Base-by-base conservation (phyloP, 64 coral and sea anemone genomes). In the Cladopsammia gracilis region DNA sequence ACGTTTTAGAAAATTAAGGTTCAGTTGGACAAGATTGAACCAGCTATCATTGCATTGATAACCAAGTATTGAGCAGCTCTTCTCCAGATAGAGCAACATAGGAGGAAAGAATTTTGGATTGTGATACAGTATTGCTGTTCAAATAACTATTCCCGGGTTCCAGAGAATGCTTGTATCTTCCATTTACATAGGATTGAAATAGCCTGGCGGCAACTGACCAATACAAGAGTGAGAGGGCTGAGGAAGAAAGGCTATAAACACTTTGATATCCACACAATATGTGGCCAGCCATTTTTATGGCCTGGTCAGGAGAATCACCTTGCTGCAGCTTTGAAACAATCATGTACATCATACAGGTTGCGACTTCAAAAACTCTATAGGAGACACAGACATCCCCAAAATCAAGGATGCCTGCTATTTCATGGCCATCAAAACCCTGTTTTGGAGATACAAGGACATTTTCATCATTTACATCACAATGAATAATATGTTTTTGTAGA, bases 281-380 rank as follows among this genome's bases (percentile, higher is more conserved):
- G 69, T 87, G 62, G 13, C 91, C 83, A 22, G 64, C 62, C 62
- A 20, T 70, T 25, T 23, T 18, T 44, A 93, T 88, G 45, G 91
- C 73, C 56, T 87, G 47, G 11, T 50, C 5, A 10, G 66, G 80
- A 18, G 83, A 20, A 59, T 93, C 7, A 10, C 67, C 48, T 87
- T 76, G 86, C 26, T 71, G 61, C 12, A 75, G 71, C 60, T 45
- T 42, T 0, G 71, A 62, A 44, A 88, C 12, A 59, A 93, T 71
- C 1, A 60, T 48, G 25, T 93, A 93, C 77, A 78, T 78, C 91
- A 93, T 93, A 48, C 64, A 65, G 9, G 59, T 88, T 0, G 83
- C 91, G 79, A 93, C 64, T 47, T 93, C 91, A 93, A 88, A 93
- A 1, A 88, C 6, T 45, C 84, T 64, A 23, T 93, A 93, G 6